Percentiles rank a stretch among this genome's conserved stretches.
These are phyloP conservation scores for Lasioglossum lativentre DNA, from an alignment of 2,888 invertebrate species.

Conservation along the genomic window DNA sequence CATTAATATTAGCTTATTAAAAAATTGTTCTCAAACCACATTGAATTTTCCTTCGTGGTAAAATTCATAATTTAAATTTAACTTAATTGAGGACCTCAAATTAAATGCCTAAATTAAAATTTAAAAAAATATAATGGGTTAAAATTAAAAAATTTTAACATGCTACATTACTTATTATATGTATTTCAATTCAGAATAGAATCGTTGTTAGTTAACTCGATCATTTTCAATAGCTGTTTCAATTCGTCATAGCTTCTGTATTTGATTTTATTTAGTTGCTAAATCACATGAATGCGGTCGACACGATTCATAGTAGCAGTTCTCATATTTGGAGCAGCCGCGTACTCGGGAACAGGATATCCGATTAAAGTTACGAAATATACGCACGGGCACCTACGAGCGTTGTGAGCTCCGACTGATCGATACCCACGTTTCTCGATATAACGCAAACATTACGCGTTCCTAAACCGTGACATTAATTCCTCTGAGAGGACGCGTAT, in stretches of 20 bases:
- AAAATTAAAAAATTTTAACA: too few species aligned
- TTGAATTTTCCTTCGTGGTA: too few species aligned
- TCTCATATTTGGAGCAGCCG: constrained; percentile 64
- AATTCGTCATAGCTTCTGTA: constrained; percentile 13
- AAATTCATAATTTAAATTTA: too few species aligned
- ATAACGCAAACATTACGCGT: constrained; percentile 46
- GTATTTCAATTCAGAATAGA: too few species aligned
- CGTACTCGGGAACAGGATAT: constrained; percentile 50
- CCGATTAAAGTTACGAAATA: constrained; percentile 59
- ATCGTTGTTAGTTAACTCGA: too few species aligned
- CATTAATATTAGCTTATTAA: too few species aligned
- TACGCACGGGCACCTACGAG: constrained; percentile 24
- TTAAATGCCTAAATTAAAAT: too few species aligned
- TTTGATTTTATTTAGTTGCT: constrained; percentile 46
- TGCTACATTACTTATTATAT: too few species aligned
- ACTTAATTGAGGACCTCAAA: too few species aligned
- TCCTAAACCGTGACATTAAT: constrained; percentile 32
- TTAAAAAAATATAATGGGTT: too few species aligned
- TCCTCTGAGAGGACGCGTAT: not conserved
- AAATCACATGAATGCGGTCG: constrained; percentile 38
- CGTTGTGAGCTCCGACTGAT: constrained; percentile 38
- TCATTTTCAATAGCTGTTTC: not conserved
- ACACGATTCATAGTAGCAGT: constrained; percentile 44
- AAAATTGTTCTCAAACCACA: too few species aligned
- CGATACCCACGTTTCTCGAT: constrained; percentile 43